Percentiles rank a stretch among this genome's conserved stretches.
Conservation (phyloP, 2,797 vertebrate species). For the Picus viridis region DNA sequence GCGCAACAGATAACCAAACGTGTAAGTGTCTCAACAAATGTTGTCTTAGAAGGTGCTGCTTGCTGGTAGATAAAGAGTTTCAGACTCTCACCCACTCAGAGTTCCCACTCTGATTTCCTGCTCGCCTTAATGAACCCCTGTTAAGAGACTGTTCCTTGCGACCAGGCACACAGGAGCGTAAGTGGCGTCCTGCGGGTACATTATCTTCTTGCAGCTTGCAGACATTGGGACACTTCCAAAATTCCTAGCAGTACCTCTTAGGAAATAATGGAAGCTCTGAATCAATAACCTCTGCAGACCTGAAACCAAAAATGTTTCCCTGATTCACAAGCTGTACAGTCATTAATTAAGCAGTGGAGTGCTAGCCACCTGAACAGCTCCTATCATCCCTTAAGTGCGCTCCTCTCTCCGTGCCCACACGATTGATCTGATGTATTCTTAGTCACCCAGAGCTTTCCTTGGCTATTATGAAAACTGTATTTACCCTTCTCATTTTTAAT, state of each 20-base stretch:
- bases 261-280: conserved; percentile 22
- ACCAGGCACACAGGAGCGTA: neutral
- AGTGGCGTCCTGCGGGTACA: neutral
- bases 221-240: conserved; percentile 15
- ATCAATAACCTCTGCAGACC: conserved; percentile 34
- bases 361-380: conserved; percentile 17
- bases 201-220: conserved; percentile 25
- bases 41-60: neutral
- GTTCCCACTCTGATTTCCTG: neutral
- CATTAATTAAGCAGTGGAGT: conserved; percentile 32
- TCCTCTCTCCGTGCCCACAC: conserved; percentile 4
- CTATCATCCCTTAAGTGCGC: neutral
- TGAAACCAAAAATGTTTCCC: neutral
- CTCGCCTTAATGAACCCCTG: neutral
- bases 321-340: conserved; percentile 50
- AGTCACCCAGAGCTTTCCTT: conserved; percentile 11
- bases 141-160: conserved; percentile 14
- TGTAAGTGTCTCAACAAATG: neutral
- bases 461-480: conserved; percentile 14
- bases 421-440: conserved; percentile 23
- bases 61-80: neutral
- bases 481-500: conserved; percentile 21
- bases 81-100: neutral
- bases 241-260: neutral
- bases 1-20: neutral